Evolutionary conservation across 2,113 vertebrate genomes (phyloP), one percentile per base, ranked within the genome.

Genomic region (Gallinago paraguaiae): DNA sequence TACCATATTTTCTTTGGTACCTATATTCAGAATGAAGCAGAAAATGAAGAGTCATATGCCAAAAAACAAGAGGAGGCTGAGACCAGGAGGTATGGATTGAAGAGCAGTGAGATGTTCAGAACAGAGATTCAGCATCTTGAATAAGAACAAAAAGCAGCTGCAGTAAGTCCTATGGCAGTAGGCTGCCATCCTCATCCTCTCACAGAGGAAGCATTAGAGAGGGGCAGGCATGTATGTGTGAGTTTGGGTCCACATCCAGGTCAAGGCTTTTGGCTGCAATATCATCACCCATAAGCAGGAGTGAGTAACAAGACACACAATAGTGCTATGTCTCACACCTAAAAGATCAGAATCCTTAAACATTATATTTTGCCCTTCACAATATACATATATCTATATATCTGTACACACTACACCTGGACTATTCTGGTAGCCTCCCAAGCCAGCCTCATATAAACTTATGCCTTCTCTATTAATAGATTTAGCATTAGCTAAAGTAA

Each of bases 141-240:
- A 37, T 37, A 60, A 24, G 10, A 39, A 30, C 10, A 53, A 41
- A 48, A 10, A 63, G 5, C 23, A 31, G 5, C 6, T 79, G 23
- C 12, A 30, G 10, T 4, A 24, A 76, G 9, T 12, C 13, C 13
- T 0, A 25, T 1, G 53, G 30, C 11, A 28, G 7, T 4, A 39
- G 24, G 2, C 23, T n/a, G n/a, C 35, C n/a, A 3, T 28, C 13
- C 3, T 39, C n/a, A 3, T 28, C 13, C 3, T 39, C 22, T 43
- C 39, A 39, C 17, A 63, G 25, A 8, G 1, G 8, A 51, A 13
- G 37, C 23, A 0, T 57, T 17, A 54, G 10, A 59, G 11, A n/a
- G 23, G 4, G 30, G 13, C 2, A 37, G 2, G 17, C 9, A 31
- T 28, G 6, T 2, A 4, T 1, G 15, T 0, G 0, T 4, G 27